Evolutionary conservation across 1,140 invertebrate genomes (phyloP), one percentile per base, ranked within the genome.

Genomic region (Drosophila pallidifrons): DNA sequence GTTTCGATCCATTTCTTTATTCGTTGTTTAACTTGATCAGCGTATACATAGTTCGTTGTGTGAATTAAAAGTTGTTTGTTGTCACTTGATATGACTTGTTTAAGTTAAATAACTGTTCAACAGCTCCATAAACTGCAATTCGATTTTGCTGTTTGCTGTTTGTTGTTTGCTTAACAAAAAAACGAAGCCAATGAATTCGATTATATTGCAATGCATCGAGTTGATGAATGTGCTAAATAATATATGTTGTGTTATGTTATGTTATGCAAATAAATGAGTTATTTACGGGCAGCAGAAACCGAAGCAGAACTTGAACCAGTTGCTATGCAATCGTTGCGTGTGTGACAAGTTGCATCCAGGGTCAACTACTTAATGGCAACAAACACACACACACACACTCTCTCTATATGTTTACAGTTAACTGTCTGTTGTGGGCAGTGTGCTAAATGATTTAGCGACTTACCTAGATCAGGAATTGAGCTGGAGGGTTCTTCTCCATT

Each of bases 401-500:
- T 25, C 0, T 63, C 25, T 45, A 25, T 66, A 38, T 25, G 11
- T 59, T 43, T 59, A 59, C 57, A 43, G 54, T 35, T 67, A 35
- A 49, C 35, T 68, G 46, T 30, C 20, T 1, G 20, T 43, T 15
- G 15, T 41, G 43, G 16, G 41, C 10, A 59, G 7, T n/a, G n/a
- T n/a, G n/a, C n/a, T n/a, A n/a, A n/a, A n/a, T n/a, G n/a, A 60
- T 35, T 11, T 20, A 45, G 13, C 58, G 45, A 93, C 96, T 96
- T 88, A 96, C 96, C 96, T 94, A 97, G 94, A 94, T 97, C 96
- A 59, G 96, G 96, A 92, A 97, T 96, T 71, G 96, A 97, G 93
- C 96, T 96, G 45, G 96, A 96, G 1, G 96, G 96, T 91, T 97
- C 96, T 93, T 97, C 96, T 91, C 85, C 85, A 30, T 79, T 79